Conservation (phyloP, 2,888 invertebrate genomes). For the Pheosia gnoma region DNA sequence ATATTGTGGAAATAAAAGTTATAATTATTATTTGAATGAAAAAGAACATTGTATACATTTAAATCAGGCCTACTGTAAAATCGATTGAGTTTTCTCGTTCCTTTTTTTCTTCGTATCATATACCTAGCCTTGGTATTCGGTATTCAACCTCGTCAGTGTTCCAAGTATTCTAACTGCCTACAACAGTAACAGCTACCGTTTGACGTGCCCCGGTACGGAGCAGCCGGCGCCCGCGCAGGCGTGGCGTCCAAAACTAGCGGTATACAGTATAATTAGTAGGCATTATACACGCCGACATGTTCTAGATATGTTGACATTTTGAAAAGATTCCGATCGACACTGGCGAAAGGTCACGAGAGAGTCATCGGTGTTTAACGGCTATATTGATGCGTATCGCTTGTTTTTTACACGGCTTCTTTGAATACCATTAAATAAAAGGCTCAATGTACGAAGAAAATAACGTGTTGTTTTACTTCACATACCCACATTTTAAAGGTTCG, state of each 20-base stretch:
- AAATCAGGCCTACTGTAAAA: no score
- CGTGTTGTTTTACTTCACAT: no score
- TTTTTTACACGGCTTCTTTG: no score
- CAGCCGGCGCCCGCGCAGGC: conserved; percentile 33
- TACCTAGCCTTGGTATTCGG: background rate
- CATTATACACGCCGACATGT: conserved; percentile 30
- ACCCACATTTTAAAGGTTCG: no score
- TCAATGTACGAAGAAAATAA: no score
- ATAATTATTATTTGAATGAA: no score
- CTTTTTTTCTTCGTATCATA: background rate
- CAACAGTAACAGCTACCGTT: conserved; percentile 23
- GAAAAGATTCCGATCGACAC: conserved; percentile 12
- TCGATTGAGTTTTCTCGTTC: no score
- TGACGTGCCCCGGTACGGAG: background rate
- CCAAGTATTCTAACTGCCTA: conserved; percentile 3
- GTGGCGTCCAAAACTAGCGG: conserved; percentile 40
- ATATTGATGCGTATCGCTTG: no score
- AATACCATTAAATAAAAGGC: no score
- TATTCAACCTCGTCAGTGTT: background rate
- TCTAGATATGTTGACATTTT: conserved; percentile 19
- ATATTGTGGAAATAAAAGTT: no score
- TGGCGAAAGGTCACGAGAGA: conserved; percentile 8
- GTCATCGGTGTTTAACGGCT: no score
- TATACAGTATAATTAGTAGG: conserved; percentile 40
- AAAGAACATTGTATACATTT: no score